Evolutionary conservation across 2,888 invertebrate species (phyloP).

Genomic region (Crossocerus cetratus): DNA sequence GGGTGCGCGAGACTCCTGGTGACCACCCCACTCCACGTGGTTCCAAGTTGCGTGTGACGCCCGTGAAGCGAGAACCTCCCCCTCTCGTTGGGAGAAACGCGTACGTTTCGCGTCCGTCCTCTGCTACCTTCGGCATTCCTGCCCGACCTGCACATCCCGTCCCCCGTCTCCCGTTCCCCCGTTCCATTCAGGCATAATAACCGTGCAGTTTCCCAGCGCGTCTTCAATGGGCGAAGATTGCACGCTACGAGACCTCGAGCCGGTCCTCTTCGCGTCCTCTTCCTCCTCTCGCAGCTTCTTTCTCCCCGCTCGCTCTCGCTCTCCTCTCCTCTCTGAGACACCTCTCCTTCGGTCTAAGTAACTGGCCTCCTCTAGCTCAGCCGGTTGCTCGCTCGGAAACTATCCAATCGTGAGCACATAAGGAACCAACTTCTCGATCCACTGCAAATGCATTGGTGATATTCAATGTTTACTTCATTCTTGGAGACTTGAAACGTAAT

Average conservation of each 20-base stretch:
- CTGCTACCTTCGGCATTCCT: constrained; percentile 65
- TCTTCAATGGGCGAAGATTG: constrained; percentile 77
- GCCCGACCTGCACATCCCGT: constrained; percentile 57
- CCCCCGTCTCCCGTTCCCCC: constrained; percentile 63
- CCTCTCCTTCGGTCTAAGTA: constrained; percentile 3
- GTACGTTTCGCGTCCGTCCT: constrained; percentile 63
- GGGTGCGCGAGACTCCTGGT: constrained; percentile 19
- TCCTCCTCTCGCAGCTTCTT: constrained; percentile 40
- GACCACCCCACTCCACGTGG: constrained; percentile 45
- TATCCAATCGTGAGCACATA: too few relatives aligned
- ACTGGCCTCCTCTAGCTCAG: constrained; percentile 12
- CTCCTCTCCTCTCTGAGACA: constrained; percentile 14
- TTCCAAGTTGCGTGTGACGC: constrained; percentile 64
- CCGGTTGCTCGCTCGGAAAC: background rate
- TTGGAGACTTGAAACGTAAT: too few relatives aligned
- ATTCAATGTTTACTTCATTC: too few relatives aligned
- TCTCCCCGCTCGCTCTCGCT: constrained; percentile 13
- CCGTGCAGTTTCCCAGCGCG: constrained; percentile 76
- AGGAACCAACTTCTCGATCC: too few relatives aligned
- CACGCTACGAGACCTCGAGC: constrained; percentile 73
- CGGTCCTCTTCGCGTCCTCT: constrained; percentile 58
- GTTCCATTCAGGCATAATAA: constrained; percentile 76
- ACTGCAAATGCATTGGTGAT: too few relatives aligned
- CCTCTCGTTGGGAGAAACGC: constrained; percentile 57
- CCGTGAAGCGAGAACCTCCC: constrained; percentile 66